A percentile compares a stretch with the other conserved stretches of the same genome.
phyloP scores from a whole-genome alignment of 2,888 invertebrate species.

The Zygaena filipendulae region DNA sequence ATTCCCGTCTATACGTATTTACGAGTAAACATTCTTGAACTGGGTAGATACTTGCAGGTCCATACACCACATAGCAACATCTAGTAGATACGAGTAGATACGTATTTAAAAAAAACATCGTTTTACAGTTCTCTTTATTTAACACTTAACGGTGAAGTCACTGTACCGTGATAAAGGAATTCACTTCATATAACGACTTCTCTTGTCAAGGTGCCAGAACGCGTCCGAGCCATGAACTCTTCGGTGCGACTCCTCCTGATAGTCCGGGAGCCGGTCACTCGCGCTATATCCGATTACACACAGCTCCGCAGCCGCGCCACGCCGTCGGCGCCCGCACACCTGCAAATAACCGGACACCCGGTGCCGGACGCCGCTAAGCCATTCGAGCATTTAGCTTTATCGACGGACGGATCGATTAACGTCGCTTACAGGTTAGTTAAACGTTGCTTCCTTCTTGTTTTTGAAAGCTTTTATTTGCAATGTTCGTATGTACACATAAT shows the following conservation, averaged over 20 bases:
- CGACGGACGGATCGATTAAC: conserved; percentile 85
- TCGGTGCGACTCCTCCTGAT: conserved; percentile 92
- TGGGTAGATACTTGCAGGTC: no score
- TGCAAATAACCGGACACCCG: conserved; percentile 25
- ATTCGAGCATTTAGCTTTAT: conserved; percentile 85
- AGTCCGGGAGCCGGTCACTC: conserved; percentile 94
- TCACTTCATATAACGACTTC: no score
- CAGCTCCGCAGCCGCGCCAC: conserved; percentile 88
- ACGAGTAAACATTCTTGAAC: no score
- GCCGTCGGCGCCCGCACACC: conserved; percentile 72
- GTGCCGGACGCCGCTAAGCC: conserved; percentile 62
- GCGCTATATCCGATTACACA: conserved; percentile 97
- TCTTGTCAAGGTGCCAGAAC: conserved; percentile 92
- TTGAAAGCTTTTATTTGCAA: background rate
- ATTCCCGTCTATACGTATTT: no score
- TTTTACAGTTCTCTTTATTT: no score
- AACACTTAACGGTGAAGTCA: no score
- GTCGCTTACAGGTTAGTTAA: conserved; percentile 73
- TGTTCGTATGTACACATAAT: background rate
- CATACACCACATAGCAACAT: no score
- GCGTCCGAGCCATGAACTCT: conserved; percentile 94
- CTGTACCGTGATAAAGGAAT: no score
- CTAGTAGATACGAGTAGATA: no score
- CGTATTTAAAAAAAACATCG: no score
- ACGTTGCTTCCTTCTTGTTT: background rate